Conservation (phyloP, 37 sponge, comb jelly and placozoan species). For the Amphimedon queenslandica region DNA sequence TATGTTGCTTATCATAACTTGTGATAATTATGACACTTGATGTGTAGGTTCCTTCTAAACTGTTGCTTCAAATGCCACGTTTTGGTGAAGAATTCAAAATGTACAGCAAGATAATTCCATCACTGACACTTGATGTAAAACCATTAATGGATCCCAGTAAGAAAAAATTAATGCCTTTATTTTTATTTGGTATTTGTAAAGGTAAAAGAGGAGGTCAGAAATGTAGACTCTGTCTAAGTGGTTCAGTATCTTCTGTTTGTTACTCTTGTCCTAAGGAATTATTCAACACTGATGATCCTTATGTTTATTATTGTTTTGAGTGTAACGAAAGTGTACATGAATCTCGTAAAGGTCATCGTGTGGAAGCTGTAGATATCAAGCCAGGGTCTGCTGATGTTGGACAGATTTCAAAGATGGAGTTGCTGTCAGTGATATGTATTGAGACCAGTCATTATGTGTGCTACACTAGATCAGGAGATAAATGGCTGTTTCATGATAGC, state of each 20-base stretch:
- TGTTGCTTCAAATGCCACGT: constrained; percentile 87
- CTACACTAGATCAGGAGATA: constrained; percentile 53
- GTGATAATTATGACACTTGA: background rate
- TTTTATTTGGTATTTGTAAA: background rate
- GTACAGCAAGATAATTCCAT: constrained; percentile 76
- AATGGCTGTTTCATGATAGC: constrained; percentile 96
- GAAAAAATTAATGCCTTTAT: background rate
- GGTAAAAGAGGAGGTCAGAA: background rate
- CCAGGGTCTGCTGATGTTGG: background rate
- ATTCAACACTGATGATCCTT: background rate
- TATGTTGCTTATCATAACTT: background rate
- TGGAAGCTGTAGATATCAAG: background rate
- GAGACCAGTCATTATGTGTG: constrained; percentile 98
- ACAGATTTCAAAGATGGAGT: constrained; percentile 36
- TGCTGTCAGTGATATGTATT: constrained; percentile 89
- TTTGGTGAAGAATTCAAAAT: constrained; percentile 90
- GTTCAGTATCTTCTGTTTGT: background rate
- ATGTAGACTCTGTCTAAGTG: background rate
- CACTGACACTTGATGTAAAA: constrained; percentile 40
- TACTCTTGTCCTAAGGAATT: background rate
- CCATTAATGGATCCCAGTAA: background rate
- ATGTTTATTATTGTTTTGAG: constrained; percentile 2
- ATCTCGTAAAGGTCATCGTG: background rate
- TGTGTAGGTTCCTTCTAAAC: constrained; percentile 47
- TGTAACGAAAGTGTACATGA: constrained; percentile 3